Percentiles rank a stretch among this genome's conserved stretches.
Conservation (phyloP, 2,888 invertebrate genomes). For the Cyrtodaria siliqua region DNA sequence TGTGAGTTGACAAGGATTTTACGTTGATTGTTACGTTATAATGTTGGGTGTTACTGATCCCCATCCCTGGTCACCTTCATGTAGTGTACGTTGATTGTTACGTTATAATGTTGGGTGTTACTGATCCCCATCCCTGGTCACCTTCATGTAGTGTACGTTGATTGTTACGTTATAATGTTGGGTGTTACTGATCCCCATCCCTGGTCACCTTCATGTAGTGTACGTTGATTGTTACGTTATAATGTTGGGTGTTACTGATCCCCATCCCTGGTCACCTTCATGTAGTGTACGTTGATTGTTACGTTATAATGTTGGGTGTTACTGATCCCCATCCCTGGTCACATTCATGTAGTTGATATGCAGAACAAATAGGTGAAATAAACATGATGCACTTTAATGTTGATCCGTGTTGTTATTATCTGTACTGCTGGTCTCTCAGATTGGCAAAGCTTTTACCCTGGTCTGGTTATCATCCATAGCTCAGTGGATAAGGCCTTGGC, state of each 20-base stretch:
- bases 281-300: constrained; percentile 18
- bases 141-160: constrained; percentile 10
- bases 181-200: constrained; percentile 8
- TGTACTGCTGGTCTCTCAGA: too few species aligned
- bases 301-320: constrained; percentile 30
- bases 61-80: neutral
- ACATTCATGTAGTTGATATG: constrained; percentile 27
- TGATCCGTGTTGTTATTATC: too few species aligned
- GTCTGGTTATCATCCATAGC: too few species aligned
- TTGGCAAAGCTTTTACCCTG: too few species aligned
- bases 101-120: constrained; percentile 30
- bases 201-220: constrained; percentile 2
- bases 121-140: constrained; percentile 5
- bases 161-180: constrained; percentile 30
- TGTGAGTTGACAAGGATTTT: constrained; percentile 22
- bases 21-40: constrained; percentile 22
- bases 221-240: constrained; percentile 26
- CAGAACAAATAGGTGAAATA: constrained; percentile 31
- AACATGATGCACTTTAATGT: constrained; percentile 42
- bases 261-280: constrained; percentile 6
- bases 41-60: constrained; percentile 23
- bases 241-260: constrained; percentile 18
- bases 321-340: constrained; percentile 3
- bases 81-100: constrained; percentile 21
- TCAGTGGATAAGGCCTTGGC: too few species aligned